phyloP scores from a whole-genome alignment of 2,113 vertebrate species.

The Candoia aspera region DNA sequence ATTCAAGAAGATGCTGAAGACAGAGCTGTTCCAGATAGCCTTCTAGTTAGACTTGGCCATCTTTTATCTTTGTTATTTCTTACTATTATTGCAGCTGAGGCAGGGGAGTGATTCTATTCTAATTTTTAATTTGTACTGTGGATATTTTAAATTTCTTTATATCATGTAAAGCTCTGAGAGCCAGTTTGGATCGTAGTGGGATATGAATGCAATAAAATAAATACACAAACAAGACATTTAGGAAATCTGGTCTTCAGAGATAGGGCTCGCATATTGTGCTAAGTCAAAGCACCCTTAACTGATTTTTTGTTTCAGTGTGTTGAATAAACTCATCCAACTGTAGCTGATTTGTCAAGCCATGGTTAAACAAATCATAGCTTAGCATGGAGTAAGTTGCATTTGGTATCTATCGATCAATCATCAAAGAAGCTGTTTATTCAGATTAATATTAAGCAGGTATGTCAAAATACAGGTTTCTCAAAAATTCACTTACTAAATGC shows the following conservation, averaged over 20 bases:
- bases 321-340: not conserved
- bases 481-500: slow-evolving; percentile 84
- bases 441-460: not conserved
- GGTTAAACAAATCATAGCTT: not conserved
- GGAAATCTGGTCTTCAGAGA: not conserved
- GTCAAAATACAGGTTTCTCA: slow-evolving; percentile 40
- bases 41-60: not conserved
- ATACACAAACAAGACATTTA: not conserved
- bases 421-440: not conserved
- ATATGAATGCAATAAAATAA: not conserved
- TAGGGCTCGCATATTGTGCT: not conserved
- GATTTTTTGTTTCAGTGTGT: not conserved
- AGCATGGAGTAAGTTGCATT: not conserved
- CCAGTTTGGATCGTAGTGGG: not conserved
- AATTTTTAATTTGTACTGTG: not conserved
- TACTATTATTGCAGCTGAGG: not conserved
- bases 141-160: not conserved
- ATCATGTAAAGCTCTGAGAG: not conserved
- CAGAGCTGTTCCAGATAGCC: not conserved
- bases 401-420: not conserved
- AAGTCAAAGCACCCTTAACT: not conserved
- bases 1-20: not conserved
- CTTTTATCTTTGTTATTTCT: not conserved
- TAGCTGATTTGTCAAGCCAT: not conserved
- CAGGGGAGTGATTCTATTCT: not conserved